phyloP scores from a whole-genome alignment of 2,113 vertebrate species.

The Protobothrops mucrosquamatus region DNA sequence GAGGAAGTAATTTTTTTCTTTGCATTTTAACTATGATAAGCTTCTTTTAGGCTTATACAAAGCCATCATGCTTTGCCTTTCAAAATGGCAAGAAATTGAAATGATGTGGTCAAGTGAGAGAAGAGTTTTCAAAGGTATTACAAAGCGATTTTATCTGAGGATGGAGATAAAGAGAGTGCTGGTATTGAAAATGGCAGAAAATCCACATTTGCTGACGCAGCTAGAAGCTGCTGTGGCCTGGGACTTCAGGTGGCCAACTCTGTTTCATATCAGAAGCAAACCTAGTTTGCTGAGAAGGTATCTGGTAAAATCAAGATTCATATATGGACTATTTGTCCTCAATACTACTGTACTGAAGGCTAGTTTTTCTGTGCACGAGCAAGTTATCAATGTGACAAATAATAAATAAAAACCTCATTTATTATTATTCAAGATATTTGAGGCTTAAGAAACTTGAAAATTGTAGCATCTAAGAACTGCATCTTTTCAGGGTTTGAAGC shows the following conservation, averaged over 20 bases:
- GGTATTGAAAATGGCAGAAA: neutral
- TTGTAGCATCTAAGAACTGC: neutral
- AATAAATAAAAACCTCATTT: neutral
- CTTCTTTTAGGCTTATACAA: neutral
- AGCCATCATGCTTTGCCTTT: neutral
- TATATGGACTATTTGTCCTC: neutral
- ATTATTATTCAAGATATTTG: neutral
- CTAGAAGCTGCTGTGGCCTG: neutral
- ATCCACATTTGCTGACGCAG: neutral
- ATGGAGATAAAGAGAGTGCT: neutral
- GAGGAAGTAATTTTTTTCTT: neutral
- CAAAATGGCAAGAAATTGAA: neutral
- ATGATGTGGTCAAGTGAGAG: neutral
- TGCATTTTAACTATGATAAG: neutral
- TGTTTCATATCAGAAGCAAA: neutral
- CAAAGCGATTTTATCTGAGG: neutral
- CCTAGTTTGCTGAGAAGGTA: neutral
- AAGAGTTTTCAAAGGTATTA: neutral
- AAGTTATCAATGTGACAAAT: neutral
- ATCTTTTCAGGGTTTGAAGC: constrained; percentile 21
- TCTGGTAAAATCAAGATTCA: neutral
- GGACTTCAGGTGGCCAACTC: neutral
- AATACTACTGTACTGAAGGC: neutral
- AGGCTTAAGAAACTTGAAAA: constrained; percentile 10
- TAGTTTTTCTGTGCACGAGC: neutral